Evolutionary conservation across 2,113 vertebrate genomes (phyloP), one percentile per base, ranked within the genome.

Genomic region (Equus quagga): DNA sequence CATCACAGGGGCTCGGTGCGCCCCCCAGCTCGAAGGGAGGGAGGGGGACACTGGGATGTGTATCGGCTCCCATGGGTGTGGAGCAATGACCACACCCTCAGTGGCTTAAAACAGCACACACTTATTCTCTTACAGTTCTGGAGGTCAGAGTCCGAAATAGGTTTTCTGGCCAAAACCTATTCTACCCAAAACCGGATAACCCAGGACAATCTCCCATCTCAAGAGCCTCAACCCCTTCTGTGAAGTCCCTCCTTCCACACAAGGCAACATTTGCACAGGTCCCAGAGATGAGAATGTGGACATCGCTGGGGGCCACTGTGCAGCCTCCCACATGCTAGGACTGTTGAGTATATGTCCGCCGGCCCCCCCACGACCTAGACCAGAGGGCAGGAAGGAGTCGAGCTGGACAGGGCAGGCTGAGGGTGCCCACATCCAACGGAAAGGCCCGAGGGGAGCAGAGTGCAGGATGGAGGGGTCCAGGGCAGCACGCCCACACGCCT

Each of bases 1-100:
- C 3, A 2, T 5, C 5, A 2, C 4, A 0, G 8, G 54, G 62
- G 46, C 54, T 36, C 9, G 23, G 62, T 0, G 21, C 11, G 31
- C 80, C 73, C 1, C 19, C n/a, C 0, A 23, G 23, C 10, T 21
- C 23, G 36, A 10, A 44, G 28, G 36, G 18, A 31, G 23, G n/a
- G 26, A 46, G 4, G 4, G 2, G 56, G 54, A 4, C 6, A 1
- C 21, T 0, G 65, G 72, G 36, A 36, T 19, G 44, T 7, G 19
- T 5, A 3, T 14, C 2, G 10, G 11, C 15, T 49, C 49, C 87
- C 4, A 5, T 4, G 0, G 51, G 36, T 31, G 6, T 19, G 8
- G 0, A 49, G 78, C 46, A 58, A 51, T 6, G n/a, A 31, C 24
- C 31, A 9, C 9, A 8, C 4, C 17, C 31, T 44, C 8, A 5